Evolutionary conservation across 2,113 vertebrate species (phyloP), one percentile per base, ranked within the genome.

Genomic region (Typhlomys cinereus): DNA sequence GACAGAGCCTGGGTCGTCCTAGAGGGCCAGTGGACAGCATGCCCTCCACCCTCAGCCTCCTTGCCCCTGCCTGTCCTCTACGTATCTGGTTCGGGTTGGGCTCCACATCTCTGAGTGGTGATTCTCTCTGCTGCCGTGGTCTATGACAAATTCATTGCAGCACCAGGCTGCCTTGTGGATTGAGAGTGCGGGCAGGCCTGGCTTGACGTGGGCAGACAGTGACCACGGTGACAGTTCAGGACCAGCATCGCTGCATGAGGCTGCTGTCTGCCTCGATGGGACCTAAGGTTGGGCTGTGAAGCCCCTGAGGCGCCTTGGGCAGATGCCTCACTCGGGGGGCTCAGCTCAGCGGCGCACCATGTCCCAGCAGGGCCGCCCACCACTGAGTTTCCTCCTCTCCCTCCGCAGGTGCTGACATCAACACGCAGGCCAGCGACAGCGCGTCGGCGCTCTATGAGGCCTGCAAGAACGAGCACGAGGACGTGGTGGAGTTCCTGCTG

Each of bases 401-500:
- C 20, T 84, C 90, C 39, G 69, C 89, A 99, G 99, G 99, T 20
- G 99, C 98, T 27, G 98, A 99, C 89, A 97, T 99, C 94, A 99
- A 99, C 93, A 98, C 98, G 3, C 98, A 99, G 96, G 99, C 99
- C 78, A 98, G 98, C 5, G 99, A 99, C 81, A 97, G 97, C 0
- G 99, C 99, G 0, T 98, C 99, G 0, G 98, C 99, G 70, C 98
- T 99, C 93, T 99, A 98, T 34, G 99, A 99, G 97, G 99, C 99
- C 34, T 97, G 98, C 95, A 99, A 99, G 97, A 99, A 99, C 9
- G 98, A 98, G 31, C 99, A 99, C 0, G 82, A 97, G 52, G 93
- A 95, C 1, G 95, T 98, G 5, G 98, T 99, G 93, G 97, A 99
- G 92, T 98, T 99, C 23, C 99, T 99, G 39, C 95, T 99, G 87